Percentiles rank a stretch among this genome's conserved stretches.
These are phyloP conservation scores for Calameuta pallipes DNA, from an alignment of 2,888 invertebrate genomes.

Conservation along the genomic window DNA sequence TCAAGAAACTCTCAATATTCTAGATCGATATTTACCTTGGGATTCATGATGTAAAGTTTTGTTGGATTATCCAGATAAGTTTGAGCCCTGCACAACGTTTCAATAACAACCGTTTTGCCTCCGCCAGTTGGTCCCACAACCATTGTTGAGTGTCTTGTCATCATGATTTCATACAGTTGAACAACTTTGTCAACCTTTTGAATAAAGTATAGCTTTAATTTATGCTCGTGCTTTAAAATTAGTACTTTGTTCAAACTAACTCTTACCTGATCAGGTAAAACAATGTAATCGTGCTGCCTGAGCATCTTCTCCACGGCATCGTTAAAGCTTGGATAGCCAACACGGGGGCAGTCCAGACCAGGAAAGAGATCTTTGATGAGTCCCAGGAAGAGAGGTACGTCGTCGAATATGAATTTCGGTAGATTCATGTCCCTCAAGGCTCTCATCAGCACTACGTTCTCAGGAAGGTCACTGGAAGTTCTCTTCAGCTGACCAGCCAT, in stretches of 20 bases:
- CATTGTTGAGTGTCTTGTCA: slow-evolving; percentile 93
- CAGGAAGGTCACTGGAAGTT: slow-evolving; percentile 81
- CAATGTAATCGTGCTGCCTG: slow-evolving; percentile 74
- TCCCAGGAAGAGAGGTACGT: slow-evolving; percentile 89
- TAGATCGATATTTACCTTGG: slow-evolving; percentile 72
- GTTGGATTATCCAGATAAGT: slow-evolving; percentile 80
- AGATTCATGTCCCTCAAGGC: slow-evolving; percentile 92
- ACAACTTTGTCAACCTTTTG: slow-evolving; percentile 85
- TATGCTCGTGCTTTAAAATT: neutral
- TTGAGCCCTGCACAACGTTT: slow-evolving; percentile 83
- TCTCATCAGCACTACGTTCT: slow-evolving; percentile 90
- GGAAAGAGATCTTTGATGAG: slow-evolving; percentile 91
- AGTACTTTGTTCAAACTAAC: slow-evolving; percentile 1
- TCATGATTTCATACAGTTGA: slow-evolving; percentile 94
- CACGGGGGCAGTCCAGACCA: slow-evolving; percentile 88
- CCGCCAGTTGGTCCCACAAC: slow-evolving; percentile 93
- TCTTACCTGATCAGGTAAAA: slow-evolving; percentile 77
- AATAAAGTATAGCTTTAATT: slow-evolving; percentile 23
- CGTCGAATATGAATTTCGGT: slow-evolving; percentile 93
- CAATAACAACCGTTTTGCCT: slow-evolving; percentile 89
- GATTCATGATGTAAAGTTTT: slow-evolving; percentile 85
- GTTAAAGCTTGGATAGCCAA: slow-evolving; percentile 89
- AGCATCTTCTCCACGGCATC: slow-evolving; percentile 80
- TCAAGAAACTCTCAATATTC: slow-evolving; percentile 1
- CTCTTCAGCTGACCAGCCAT: slow-evolving; percentile 92